Percentiles rank a stretch among this genome's conserved stretches.
Conservation (phyloP, 2,797 vertebrate species). For the Pseudochaenichthys georgianus region DNA sequence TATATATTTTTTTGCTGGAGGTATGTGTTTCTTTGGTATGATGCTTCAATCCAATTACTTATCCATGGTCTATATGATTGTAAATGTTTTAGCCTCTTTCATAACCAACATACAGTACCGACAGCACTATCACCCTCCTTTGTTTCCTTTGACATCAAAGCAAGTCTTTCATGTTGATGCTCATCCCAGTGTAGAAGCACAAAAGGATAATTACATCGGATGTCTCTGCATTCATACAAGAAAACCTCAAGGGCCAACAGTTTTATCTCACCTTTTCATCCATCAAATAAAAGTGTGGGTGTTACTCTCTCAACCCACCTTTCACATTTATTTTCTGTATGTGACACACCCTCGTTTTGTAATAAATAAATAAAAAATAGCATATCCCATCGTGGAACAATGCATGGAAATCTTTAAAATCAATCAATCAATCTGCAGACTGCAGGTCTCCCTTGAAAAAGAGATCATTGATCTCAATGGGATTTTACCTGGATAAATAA, state of each 20-base stretch:
- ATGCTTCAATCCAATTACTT: constrained; percentile 6
- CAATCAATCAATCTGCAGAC: too few relatives aligned
- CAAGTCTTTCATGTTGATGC: constrained; percentile 28
- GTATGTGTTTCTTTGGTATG: constrained; percentile 23
- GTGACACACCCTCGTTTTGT: constrained; percentile 21
- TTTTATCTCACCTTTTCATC: constrained; percentile 36
- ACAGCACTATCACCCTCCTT: constrained; percentile 18
- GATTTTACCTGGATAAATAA: too few relatives aligned
- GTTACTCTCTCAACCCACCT: constrained; percentile 19
- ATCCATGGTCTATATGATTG: neutral
- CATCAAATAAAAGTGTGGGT: constrained; percentile 10
- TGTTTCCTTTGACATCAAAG: constrained; percentile 54
- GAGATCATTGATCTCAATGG: too few relatives aligned
- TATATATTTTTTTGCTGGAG: constrained; percentile 23
- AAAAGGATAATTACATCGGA: constrained; percentile 44
- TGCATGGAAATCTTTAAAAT: constrained; percentile 1
- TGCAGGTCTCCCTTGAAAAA: too few relatives aligned
- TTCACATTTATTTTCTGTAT: constrained; percentile 16
- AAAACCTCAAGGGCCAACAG: constrained; percentile 10
- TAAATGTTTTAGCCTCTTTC: constrained; percentile 21
- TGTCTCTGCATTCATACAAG: constrained; percentile 28
- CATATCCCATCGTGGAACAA: constrained; percentile 1
- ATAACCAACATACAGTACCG: neutral
- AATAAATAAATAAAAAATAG: constrained; percentile 13
- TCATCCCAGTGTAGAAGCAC: constrained; percentile 23